These are phyloP conservation scores for Steatornis caripensis DNA, from an alignment of 2,113 vertebrate species.

Conservation along the genomic window DNA sequence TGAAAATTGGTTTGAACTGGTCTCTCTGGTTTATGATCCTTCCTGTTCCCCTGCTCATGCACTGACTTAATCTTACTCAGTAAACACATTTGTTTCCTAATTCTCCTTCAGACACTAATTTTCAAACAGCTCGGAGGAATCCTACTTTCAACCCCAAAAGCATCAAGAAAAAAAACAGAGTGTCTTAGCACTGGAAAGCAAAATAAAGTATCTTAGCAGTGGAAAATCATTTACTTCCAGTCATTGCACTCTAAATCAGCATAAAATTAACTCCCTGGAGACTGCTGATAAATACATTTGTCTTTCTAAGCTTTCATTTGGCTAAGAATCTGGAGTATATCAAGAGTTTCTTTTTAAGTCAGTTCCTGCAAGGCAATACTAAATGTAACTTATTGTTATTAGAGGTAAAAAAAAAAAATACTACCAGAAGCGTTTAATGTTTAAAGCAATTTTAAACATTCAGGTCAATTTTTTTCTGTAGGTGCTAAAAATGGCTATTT, in stretches of 20 bases:
- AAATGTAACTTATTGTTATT: not conserved
- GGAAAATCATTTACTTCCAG: not conserved
- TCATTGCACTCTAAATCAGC: not conserved
- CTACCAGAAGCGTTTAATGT: not conserved
- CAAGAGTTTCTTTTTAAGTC: not conserved
- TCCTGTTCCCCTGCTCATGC: constrained; percentile 42
- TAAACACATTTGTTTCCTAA: constrained; percentile 7
- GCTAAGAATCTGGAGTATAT: not conserved
- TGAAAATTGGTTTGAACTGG: constrained; percentile 53
- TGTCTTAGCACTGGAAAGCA: not conserved
- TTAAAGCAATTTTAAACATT: not conserved
- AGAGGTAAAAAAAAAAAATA: not conserved
- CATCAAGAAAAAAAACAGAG: not conserved
- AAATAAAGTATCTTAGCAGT: not conserved
- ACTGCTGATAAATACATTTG: not conserved
- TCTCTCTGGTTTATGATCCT: constrained; percentile 55
- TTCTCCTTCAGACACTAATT: not conserved
- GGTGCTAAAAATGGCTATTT: not conserved
- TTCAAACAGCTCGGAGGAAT: not conserved
- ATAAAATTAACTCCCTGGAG: not conserved
- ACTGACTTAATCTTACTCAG: constrained; percentile 27
- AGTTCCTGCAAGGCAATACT: not conserved
- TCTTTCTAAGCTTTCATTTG: constrained; percentile 7
- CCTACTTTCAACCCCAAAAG: not conserved
- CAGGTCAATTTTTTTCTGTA: not conserved